These are phyloP conservation scores for Aphelocoma californica DNA, from an alignment of 2,797 vertebrate species.

Conservation along the genomic window DNA sequence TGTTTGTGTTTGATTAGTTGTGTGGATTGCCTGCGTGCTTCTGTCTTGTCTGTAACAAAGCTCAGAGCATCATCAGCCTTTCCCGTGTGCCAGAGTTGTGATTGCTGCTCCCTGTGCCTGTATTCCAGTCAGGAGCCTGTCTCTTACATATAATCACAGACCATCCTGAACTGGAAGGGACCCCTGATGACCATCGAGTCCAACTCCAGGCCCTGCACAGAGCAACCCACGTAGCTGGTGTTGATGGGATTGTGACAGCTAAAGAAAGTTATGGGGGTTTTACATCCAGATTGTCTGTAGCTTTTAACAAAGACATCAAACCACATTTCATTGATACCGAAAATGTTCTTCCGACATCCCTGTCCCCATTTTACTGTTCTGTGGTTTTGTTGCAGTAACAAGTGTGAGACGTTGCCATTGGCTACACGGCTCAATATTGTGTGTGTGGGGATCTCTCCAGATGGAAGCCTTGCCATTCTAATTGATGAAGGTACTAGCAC, in stretches of 20 bases:
- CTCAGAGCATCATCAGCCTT: background rate
- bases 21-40: fast-evolving
- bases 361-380: background rate
- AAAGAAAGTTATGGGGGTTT: fast-evolving
- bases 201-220: background rate
- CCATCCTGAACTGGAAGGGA: background rate
- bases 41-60: fast-evolving
- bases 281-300: background rate
- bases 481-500: slow-evolving; percentile 87
- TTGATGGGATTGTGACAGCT: background rate
- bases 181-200: too few species aligned
- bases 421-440: slow-evolving; percentile 87
- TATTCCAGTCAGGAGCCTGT: background rate
- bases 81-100: fast-evolving
- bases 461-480: slow-evolving; percentile 87
- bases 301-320: background rate
- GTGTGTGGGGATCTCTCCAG: slow-evolving; percentile 90
- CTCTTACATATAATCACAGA: fast-evolving
- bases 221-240: fast-evolving
- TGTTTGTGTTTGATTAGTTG: fast-evolving
- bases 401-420: slow-evolving; percentile 87
- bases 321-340: fast-evolving
- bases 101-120: fast-evolving
- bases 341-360: background rate
- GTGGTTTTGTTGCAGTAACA: slow-evolving; percentile 81